Conservation (phyloP, 2,797 vertebrate species). For the Falco novaeseelandiae region DNA sequence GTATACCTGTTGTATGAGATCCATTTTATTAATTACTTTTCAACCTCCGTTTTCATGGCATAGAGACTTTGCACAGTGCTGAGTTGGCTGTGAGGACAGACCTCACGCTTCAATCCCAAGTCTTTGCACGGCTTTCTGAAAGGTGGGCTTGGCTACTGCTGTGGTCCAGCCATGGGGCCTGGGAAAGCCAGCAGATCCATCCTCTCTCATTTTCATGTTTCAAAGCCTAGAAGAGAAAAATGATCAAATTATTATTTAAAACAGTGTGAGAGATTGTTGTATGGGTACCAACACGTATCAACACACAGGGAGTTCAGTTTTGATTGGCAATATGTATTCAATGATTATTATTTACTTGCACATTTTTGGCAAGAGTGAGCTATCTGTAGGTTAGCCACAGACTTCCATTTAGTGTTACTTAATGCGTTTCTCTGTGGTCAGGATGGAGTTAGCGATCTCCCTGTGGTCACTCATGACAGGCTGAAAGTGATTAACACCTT, state of each 20-base stretch:
- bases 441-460: not conserved
- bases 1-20: not conserved
- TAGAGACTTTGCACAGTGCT: too few species aligned
- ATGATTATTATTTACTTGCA: not conserved
- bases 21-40: not conserved
- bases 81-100: not conserved
- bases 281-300: too few species aligned
- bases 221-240: not conserved
- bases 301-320: not conserved
- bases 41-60: not conserved
- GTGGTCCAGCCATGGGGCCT: too few species aligned
- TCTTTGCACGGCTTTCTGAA: too few species aligned
- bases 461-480: not conserved
- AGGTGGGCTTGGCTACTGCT: fast-evolving
- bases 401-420: not conserved
- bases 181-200: not conserved
- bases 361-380: not conserved
- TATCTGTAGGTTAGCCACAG: not conserved
- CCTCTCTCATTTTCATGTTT: not conserved
- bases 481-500: not conserved
- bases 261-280: not conserved
- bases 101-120: not conserved
- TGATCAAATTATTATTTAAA: not conserved
- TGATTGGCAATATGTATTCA: not conserved
- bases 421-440: not conserved